These are phyloP conservation scores for Platycheirus albimanus DNA, from an alignment of 2,888 invertebrate species.

Conservation along the genomic window DNA sequence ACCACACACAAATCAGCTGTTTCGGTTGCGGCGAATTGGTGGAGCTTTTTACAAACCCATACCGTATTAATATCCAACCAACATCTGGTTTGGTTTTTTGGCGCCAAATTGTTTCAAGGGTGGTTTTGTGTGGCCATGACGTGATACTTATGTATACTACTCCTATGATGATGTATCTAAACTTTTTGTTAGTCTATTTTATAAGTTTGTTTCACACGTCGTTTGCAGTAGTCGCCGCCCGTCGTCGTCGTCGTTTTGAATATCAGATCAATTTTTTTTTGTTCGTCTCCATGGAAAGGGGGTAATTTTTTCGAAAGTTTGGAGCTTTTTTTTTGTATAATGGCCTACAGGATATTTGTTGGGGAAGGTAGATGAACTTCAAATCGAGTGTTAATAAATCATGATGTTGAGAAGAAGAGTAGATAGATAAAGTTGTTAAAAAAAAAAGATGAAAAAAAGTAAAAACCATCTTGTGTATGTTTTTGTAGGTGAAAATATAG, in stretches of 20 bases:
- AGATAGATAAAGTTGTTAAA: slow-evolving; percentile 22
- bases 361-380: slow-evolving; percentile 33
- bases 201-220: slow-evolving; percentile 1
- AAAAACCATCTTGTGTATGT: not conserved
- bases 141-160: no score
- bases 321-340: not conserved
- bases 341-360: slow-evolving; percentile 3
- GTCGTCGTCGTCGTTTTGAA: slow-evolving; percentile 21
- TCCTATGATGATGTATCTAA: no score
- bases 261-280: slow-evolving; percentile 14
- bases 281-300: not conserved
- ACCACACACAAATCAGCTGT: slow-evolving; percentile 61
- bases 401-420: slow-evolving; percentile 1
- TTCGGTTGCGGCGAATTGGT: slow-evolving; percentile 37
- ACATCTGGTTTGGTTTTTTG: slow-evolving; percentile 45
- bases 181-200: not conserved
- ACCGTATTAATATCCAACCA: no score
- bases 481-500: not conserved
- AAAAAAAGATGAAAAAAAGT: slow-evolving; percentile 2
- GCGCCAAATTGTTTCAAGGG: slow-evolving; percentile 53
- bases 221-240: slow-evolving; percentile 21
- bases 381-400: slow-evolving; percentile 61
- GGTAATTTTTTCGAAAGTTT: not conserved
- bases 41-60: slow-evolving; percentile 65
- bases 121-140: not conserved